Base-by-base conservation (phyloP, 1,140 invertebrate species). In the Aporrectodea caliginosa region DNA sequence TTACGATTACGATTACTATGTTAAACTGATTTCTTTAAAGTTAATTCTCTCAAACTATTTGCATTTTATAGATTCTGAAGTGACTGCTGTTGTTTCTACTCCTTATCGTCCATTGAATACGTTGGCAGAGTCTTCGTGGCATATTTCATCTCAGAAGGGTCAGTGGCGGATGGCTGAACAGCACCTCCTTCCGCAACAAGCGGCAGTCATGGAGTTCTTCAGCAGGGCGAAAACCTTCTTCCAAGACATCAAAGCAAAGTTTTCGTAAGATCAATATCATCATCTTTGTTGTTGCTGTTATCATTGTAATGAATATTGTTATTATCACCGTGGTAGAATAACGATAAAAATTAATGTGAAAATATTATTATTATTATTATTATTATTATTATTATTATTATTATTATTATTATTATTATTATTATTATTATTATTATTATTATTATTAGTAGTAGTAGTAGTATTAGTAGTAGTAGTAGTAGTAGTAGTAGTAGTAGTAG, bases 401-500 rank as follows among this genome's bases (percentile, higher is more conserved):
- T 33, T 74, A 34, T 6, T 30, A 32, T n/a, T 33, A 74, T 2
- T 74, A 34, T 22, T 74, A 34, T n/a, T 74, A 34, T 2, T 30
- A 32, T 6, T 74, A 16, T 1, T 32, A 32, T 22, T 34, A 32
- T 6, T 74, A 74, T 1, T 34, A 74, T 12, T 29, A 32, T 22
- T 58, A 58, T 22, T 58, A 58, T 22, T 58, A 58, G 6, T 58
- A 58, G 6, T 58, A 58, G 6, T 58, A 58, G 6, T 58, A 58
- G 6, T 58, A 58, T 22, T 58, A 58, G 6, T 58, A 58, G 6
- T 58, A 32, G 6, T 72, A 72, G 22, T 74, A 34, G 16, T 16
- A 34, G 6, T 74, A 32, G 73, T 74, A 34, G 73, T 74, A 74
- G 32, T 32, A 34, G 73, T 74, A 74, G 27, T 74, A 34, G 32